phyloP scores from a whole-genome alignment of 2,797 vertebrate species.

The Steatocranus sp. region DNA sequence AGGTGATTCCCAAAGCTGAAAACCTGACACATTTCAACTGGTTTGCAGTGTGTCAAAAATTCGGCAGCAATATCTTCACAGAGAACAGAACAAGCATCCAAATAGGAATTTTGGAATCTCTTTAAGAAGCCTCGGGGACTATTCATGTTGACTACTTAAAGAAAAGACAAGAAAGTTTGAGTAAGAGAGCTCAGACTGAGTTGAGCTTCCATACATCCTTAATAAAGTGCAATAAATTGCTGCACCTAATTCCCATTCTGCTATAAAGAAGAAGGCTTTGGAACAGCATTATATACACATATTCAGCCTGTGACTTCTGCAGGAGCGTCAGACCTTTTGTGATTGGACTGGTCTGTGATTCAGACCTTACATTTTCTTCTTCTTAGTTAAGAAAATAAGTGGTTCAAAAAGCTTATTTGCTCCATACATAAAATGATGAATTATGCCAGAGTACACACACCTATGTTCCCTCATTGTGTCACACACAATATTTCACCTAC shows the following conservation, averaged over 20 bases:
- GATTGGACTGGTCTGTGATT: not conserved
- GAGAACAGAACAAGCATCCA: not conserved
- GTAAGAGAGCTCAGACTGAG: not conserved
- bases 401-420: not conserved
- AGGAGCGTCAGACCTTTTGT: not conserved
- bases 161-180: not conserved
- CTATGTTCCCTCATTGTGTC: not conserved
- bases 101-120: not conserved
- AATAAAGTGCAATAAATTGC: not conserved
- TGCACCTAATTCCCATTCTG: not conserved
- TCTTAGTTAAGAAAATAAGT: not conserved
- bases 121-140: not conserved
- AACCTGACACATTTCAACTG: not conserved
- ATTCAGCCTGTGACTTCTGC: not conserved
- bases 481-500: not conserved
- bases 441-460: not conserved
- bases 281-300: not conserved
- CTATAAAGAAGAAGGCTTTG: not conserved
- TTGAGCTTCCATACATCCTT: not conserved
- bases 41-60: not conserved
- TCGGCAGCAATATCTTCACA: not conserved
- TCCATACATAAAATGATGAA: not conserved
- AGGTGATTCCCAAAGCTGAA: not conserved
- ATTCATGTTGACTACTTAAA: not conserved
- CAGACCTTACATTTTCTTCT: not conserved